These are phyloP conservation scores for Actinemys pallida DNA, from an alignment of 2,113 vertebrate genomes.

Conservation along the genomic window DNA sequence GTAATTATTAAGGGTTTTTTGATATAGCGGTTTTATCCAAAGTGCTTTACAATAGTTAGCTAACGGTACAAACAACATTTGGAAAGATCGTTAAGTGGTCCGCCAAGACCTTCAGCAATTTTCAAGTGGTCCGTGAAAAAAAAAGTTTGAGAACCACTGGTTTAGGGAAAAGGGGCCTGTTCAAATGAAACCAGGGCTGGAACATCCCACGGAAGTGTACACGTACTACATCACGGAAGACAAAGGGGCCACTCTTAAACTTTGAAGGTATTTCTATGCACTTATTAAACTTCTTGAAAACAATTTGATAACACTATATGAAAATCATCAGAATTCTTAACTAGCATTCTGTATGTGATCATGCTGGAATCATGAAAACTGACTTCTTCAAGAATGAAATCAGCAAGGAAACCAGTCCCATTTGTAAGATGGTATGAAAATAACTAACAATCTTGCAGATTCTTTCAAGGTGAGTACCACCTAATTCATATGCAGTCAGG, in stretches of 20 bases:
- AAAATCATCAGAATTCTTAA: conserved; percentile 52
- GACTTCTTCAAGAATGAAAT: conserved; percentile 12
- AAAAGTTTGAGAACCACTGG: too few species aligned
- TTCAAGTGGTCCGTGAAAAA: too few species aligned
- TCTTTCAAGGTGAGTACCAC: conserved; percentile 31
- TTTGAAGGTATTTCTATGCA: conserved; percentile 46
- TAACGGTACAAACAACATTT: too few species aligned
- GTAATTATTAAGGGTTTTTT: too few species aligned
- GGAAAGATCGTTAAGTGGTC: too few species aligned
- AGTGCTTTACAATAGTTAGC: too few species aligned
- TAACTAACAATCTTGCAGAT: background rate
- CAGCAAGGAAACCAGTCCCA: background rate
- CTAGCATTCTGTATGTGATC: conserved; percentile 43
- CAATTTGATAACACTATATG: conserved; percentile 58
- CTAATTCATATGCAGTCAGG: background rate
- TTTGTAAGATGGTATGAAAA: conserved; percentile 40
- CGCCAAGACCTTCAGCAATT: too few species aligned
- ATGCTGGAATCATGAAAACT: conserved; percentile 34
- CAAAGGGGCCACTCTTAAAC: conserved; percentile 16
- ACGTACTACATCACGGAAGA: conserved; percentile 27
- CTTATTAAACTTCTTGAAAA: conserved; percentile 59
- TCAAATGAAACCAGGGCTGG: conserved; percentile 34
- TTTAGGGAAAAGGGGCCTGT: background rate
- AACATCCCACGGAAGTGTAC: background rate
- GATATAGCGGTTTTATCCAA: too few species aligned